A percentile compares a stretch with the other conserved stretches of the same genome.
Evolutionary conservation across 2,888 invertebrate species (phyloP).

Genomic region (Meghimatium bilineatum): DNA sequence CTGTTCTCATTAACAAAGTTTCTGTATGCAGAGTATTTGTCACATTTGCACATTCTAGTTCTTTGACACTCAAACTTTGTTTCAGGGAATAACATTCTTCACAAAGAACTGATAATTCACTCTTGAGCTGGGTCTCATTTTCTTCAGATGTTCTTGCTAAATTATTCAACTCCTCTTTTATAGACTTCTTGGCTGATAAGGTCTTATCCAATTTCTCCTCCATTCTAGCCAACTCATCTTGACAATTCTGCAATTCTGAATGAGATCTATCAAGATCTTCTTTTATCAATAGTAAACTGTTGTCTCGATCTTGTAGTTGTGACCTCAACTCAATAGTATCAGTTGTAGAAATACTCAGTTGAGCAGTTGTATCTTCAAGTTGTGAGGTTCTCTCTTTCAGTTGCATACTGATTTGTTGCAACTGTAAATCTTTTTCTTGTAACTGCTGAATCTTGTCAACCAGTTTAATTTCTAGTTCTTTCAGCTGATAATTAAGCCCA

Average conservation of each 20-base stretch:
- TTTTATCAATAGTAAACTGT: background rate
- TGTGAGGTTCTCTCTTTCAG: background rate
- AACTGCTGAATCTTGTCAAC: background rate
- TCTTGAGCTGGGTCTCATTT: background rate
- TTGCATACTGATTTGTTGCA: background rate
- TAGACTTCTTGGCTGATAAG: too few relatives aligned
- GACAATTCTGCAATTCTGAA: too few relatives aligned
- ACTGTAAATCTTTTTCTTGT: conserved; percentile 4
- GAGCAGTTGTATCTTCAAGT: background rate
- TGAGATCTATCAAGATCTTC: too few relatives aligned
- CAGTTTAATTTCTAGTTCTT: background rate
- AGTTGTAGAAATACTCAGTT: background rate
- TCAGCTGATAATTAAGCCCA: background rate
- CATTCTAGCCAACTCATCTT: too few relatives aligned
- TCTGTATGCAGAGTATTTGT: background rate
- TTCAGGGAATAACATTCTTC: background rate
- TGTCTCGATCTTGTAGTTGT: background rate
- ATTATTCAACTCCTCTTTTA: background rate
- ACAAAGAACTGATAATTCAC: background rate
- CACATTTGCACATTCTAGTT: conserved; percentile 19
- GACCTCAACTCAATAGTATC: background rate
- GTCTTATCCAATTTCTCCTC: too few relatives aligned
- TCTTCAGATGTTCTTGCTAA: background rate
- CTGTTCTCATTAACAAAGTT: background rate
- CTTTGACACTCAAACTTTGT: conserved; percentile 31